Evolutionary conservation across 2,797 vertebrate genomes (phyloP).

Genomic region (Rhinatrema bivittatum): DNA sequence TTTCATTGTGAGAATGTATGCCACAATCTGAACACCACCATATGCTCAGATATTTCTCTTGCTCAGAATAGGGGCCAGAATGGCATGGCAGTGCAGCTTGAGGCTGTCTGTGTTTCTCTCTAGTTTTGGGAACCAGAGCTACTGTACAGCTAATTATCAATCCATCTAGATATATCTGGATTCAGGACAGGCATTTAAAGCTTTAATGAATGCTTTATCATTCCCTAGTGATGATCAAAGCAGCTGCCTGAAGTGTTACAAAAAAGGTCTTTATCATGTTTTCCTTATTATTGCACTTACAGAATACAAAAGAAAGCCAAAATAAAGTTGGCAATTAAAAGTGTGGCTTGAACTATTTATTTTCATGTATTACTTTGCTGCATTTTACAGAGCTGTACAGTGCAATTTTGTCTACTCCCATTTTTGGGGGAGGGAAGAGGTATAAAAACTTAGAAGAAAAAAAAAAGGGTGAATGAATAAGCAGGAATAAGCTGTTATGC

Average conservation of each 20-base stretch:
- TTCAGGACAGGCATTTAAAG: conserved; percentile 5
- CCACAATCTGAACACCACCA: conserved; percentile 1
- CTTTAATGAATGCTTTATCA: conserved; percentile 1
- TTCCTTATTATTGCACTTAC: too few relatives aligned
- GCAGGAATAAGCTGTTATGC: too few relatives aligned
- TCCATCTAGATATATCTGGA: neutral
- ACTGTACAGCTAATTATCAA: conserved; percentile 16
- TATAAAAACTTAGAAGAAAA: too few relatives aligned
- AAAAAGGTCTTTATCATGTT: too few relatives aligned
- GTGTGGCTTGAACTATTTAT: neutral
- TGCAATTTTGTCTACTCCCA: too few relatives aligned
- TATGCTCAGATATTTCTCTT: too few relatives aligned
- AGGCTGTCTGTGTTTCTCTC: neutral
- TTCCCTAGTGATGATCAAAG: conserved; percentile 3
- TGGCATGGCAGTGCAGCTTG: conserved; percentile 1
- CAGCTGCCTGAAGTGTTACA: conserved; percentile 5
- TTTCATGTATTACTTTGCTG: too few relatives aligned
- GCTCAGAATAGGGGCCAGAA: too few relatives aligned
- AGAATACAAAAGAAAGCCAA: neutral
- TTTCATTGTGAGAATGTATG: conserved; percentile 4
- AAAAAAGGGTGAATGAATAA: too few relatives aligned
- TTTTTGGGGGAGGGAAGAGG: too few relatives aligned
- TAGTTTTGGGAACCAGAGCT: conserved; percentile 1
- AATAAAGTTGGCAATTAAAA: too few relatives aligned
- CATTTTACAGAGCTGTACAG: too few relatives aligned